phyloP scores from a whole-genome alignment of 1,140 invertebrate genomes.

The Cherax quadricarinatus region DNA sequence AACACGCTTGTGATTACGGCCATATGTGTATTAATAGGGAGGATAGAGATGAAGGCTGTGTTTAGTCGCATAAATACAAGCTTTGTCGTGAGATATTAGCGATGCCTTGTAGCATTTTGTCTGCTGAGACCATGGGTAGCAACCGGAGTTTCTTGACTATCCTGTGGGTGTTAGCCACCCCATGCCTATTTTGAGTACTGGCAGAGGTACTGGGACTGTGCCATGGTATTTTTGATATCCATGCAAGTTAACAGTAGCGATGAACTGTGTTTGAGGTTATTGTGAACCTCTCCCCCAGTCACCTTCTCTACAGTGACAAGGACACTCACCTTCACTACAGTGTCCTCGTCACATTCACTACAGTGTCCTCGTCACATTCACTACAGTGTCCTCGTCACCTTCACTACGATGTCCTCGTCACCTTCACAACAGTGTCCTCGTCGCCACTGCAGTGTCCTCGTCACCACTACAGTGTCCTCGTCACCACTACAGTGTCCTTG shows the following conservation, averaged over 20 bases:
- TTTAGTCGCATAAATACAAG: not conserved
- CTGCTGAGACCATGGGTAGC: not conserved
- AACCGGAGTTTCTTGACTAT: not conserved
- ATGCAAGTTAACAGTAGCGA: no score
- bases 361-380: no score
- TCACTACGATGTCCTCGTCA: not conserved
- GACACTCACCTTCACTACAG: not conserved
- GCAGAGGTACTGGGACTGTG: no score
- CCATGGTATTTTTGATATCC: no score
- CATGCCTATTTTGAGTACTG: not conserved
- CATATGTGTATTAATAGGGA: not conserved
- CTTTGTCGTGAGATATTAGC: not conserved
- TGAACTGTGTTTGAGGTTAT: no score
- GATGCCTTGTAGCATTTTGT: not conserved
- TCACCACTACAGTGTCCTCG: no score
- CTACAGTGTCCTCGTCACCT: no score
- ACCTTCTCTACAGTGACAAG: no score
- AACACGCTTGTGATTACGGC: not conserved
- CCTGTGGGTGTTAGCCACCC: not conserved
- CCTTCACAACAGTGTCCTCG: not conserved
- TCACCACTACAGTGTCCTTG: not conserved
- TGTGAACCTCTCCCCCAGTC: no score
- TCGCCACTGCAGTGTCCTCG: not conserved
- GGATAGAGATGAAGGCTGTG: not conserved
- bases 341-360: not conserved